Base-by-base conservation (phyloP, 2,113 vertebrate species). In the Apus apus region DNA sequence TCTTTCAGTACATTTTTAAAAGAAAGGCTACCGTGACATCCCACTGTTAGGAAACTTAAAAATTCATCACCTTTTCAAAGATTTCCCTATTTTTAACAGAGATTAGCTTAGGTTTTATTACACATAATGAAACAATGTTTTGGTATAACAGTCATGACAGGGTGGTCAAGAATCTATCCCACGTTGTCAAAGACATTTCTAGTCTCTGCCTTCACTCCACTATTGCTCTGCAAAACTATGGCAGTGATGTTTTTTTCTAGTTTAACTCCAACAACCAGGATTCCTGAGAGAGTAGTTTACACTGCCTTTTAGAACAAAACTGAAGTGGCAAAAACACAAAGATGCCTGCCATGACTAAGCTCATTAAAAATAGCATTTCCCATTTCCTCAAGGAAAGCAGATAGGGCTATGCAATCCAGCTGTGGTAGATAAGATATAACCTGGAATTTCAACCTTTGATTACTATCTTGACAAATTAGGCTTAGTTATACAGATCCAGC, bases 31-130 rank as follows among this genome's bases (percentile, higher is more conserved):
- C 21, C 19, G 8, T 64, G 27, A 54, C 32, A 78, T n/a, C 17
- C 22, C 6, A 27, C 17, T 46, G 7, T 19, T 17, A 46, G 0
- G 5, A 81, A 74, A 51, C 5, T 78, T 15, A 0, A 74, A 82
- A 75, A 62, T 17, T 12, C 12, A 66, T 5, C 27, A 70, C 15
- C 27, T 58, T 89, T 64, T 36, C 23, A 34, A 73, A 53, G 2
- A 77, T 70, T 56, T 66, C 22, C 11, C 13, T 56, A 5, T 29
- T 76, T 70, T 76, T 26, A 73, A 80, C 22, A 57, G 7, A 74
- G 8, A 62, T 48, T 48, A 71, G 8, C 70, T 74, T 29, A 71
- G 10, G 8, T 76, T 84, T n/a, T n/a, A n/a, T n/a, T n/a, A n/a
- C n/a, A n/a, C n/a, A n/a, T n/a, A 13, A 61, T 1, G 1, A 76